phyloP scores from a whole-genome alignment of 2,797 vertebrate genomes.

The Calcarius lapponicus region DNA sequence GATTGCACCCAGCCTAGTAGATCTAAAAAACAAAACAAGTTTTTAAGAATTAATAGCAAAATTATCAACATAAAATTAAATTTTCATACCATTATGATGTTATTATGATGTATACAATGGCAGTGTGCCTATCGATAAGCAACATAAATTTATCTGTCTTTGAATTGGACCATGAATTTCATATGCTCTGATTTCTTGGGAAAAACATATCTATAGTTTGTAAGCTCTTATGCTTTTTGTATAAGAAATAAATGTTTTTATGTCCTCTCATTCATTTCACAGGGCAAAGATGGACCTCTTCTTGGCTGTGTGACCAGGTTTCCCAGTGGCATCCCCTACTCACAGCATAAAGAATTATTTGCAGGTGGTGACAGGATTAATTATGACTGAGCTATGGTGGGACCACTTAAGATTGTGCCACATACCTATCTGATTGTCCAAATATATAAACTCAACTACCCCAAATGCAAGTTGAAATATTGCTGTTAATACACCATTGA shows the following conservation, averaged over 20 bases:
- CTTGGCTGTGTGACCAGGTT: background rate
- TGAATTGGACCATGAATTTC: background rate
- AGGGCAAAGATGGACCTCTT: background rate
- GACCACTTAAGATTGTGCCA: background rate
- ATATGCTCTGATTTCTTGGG: background rate
- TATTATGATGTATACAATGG: background rate
- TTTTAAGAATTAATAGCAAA: slow-evolving; percentile 11
- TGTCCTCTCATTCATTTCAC: background rate
- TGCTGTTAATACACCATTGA: background rate
- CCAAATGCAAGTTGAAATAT: background rate
- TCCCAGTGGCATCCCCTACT: background rate
- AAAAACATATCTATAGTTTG: background rate
- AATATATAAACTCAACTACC: background rate
- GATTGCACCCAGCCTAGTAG: background rate
- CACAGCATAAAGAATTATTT: background rate
- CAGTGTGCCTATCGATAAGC: background rate
- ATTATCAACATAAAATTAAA: slow-evolving; percentile 2
- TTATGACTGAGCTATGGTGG: background rate
- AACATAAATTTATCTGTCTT: slow-evolving; percentile 17
- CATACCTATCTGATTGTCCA: background rate
- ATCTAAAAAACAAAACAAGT: background rate
- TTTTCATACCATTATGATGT: background rate
- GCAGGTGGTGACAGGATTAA: background rate
- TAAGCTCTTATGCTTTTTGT: background rate
- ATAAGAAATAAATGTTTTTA: background rate